Evolutionary conservation across 1,140 invertebrate species (phyloP), one percentile per base, ranked within the genome.

Genomic region (Lepidurus packardi): DNA sequence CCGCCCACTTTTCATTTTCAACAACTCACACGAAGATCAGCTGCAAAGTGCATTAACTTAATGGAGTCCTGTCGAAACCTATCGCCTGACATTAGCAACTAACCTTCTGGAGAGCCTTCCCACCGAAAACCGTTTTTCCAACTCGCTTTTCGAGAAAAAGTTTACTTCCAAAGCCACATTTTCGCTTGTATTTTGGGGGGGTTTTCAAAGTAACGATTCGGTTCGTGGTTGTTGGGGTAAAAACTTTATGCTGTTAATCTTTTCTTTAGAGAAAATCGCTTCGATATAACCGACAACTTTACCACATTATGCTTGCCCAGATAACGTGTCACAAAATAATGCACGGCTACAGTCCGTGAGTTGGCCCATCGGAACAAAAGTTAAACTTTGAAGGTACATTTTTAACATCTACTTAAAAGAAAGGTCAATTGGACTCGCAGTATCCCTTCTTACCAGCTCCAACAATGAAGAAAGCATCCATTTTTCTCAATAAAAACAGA

Each of bases 1-100:
- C 34, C 34, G 34, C 34, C 34, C 34, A 34, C 34, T 34, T 34
- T 34, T 34, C 34, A 34, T 34, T 34, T 34, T 34, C 53, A 65
- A 16, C 53, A 65, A 65, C 53, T 65, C 16, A 65, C 53, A 65
- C 53, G 53, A 65, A 21, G 53, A 65, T 65, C 53, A 65, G 53
- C 53, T 65, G 53, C 53, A 65, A 65, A 65, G 53, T 65, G 53
- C 53, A 65, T 65, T 65, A 65, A 65, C 9, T 65, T 65, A 65
- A 65, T 65, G 53, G 53, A 65, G 53, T 65, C 53, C 53, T 65
- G 53, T 65, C 53, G 53, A 65, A 65, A 65, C 53, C n/a, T 65
- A 65, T 65, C 53, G 8, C 53, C 21, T 65, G 53, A 65, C 53
- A 65, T n/a, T 65, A 65, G 53, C n/a, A 65, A 34, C 53, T 16